A percentile compares a stretch with the other conserved stretches of the same genome.
These are phyloP conservation scores for Stenurella melanura DNA, from an alignment of 2,888 invertebrate species.

Conservation along the genomic window DNA sequence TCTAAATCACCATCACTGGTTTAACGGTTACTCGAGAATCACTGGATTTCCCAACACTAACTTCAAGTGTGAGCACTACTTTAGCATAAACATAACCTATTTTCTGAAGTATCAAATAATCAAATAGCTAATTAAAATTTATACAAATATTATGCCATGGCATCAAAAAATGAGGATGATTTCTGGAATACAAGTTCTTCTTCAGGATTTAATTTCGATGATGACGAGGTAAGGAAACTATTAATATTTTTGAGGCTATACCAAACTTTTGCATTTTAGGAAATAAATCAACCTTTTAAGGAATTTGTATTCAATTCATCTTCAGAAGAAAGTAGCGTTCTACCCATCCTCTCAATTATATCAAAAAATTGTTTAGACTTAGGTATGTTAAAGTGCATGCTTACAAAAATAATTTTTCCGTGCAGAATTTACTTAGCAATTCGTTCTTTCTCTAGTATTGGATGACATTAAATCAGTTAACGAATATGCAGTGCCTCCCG, in stretches of 20 bases:
- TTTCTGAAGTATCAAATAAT: neutral
- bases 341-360: slow-evolving; percentile 67
- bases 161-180: slow-evolving; percentile 76
- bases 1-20: too few species aligned
- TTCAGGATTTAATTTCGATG: slow-evolving; percentile 86
- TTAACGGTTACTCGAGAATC: too few species aligned
- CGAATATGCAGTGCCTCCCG: slow-evolving; percentile 62
- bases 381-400: slow-evolving; percentile 25
- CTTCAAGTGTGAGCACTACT: neutral
- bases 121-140: neutral
- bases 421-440: neutral
- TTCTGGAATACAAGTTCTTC: slow-evolving; percentile 87
- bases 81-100: slow-evolving; percentile 37
- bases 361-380: slow-evolving; percentile 65
- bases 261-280: slow-evolving; percentile 42
- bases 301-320: slow-evolving; percentile 45
- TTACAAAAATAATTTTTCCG: slow-evolving; percentile 8
- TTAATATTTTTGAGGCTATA: slow-evolving; percentile 17
- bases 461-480: slow-evolving; percentile 68
- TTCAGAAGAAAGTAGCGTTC: slow-evolving; percentile 59
- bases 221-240: slow-evolving; percentile 75
- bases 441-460: slow-evolving; percentile 70
- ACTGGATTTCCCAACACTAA: too few species aligned
- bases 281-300: slow-evolving; percentile 33
- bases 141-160: slow-evolving; percentile 43